phyloP scores from a whole-genome alignment of 2,113 vertebrate species.

The Gobio gobio region DNA sequence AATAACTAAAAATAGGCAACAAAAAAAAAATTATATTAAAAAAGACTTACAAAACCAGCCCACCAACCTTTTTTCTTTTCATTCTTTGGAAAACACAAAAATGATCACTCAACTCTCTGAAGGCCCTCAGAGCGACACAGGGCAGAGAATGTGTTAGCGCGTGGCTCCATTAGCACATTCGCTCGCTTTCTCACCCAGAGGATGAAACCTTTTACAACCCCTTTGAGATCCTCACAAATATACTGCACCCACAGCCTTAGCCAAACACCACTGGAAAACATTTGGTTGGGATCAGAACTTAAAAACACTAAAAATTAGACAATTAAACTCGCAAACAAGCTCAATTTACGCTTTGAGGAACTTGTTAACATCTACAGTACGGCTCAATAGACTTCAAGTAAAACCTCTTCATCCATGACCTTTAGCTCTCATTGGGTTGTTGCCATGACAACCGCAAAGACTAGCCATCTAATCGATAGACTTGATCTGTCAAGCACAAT shows the following conservation, averaged over 20 bases:
- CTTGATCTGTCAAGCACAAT: slow-evolving; percentile 15
- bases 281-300: neutral
- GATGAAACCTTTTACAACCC: slow-evolving; percentile 7
- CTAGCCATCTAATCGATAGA: slow-evolving; percentile 43
- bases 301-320: neutral
- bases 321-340: neutral
- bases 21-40: too few relatives aligned
- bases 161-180: slow-evolving; percentile 3
- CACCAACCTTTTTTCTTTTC: too few relatives aligned
- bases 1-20: too few relatives aligned
- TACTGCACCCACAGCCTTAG: neutral
- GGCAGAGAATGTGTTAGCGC: neutral
- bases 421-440: slow-evolving; percentile 18
- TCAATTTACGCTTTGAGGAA: neutral
- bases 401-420: slow-evolving; percentile 38
- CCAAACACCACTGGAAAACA: neutral
- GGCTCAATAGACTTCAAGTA: slow-evolving; percentile 14
- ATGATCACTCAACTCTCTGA: neutral
- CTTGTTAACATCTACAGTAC: neutral
- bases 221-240: neutral
- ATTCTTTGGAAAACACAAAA: too few relatives aligned
- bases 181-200: neutral
- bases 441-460: slow-evolving; percentile 37
- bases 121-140: neutral
- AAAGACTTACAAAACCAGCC: too few relatives aligned